Conservation (phyloP, 2,888 invertebrate species). For the Xanthia togata region DNA sequence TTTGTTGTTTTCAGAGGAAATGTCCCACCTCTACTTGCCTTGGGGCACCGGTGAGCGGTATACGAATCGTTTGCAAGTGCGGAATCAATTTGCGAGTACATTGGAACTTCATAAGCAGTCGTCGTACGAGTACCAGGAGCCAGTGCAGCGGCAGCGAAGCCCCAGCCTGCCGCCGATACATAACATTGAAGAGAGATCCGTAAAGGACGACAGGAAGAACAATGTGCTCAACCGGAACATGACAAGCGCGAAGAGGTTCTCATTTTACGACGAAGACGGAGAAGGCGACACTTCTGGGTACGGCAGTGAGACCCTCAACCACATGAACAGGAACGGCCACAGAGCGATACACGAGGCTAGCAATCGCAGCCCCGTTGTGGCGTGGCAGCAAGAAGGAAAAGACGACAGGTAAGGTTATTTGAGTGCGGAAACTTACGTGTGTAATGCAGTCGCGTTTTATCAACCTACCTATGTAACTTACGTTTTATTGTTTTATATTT, state of each 20-base stretch:
- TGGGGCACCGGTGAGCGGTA: conserved; percentile 92
- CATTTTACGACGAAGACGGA: conserved; percentile 89
- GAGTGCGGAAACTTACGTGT: conserved; percentile 35
- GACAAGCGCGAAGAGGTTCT: conserved; percentile 85
- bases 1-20: conserved; percentile 92
- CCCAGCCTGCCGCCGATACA: conserved; percentile 93
- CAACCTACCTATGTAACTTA: conserved; percentile 24
- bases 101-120: conserved; percentile 86
- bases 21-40: conserved; percentile 94
- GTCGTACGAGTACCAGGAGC: conserved; percentile 85
- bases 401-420: conserved; percentile 78
- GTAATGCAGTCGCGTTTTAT: conserved; percentile 38
- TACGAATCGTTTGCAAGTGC: conserved; percentile 83
- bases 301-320: conserved; percentile 94
- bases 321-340: conserved; percentile 82
- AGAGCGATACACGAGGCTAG: conserved; percentile 72
- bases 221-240: conserved; percentile 82
- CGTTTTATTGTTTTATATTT: conserved; percentile 43
- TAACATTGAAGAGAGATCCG: conserved; percentile 78
- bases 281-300: conserved; percentile 96
- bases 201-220: conserved; percentile 80
- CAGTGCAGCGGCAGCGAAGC: conserved; percentile 89
- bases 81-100: conserved; percentile 88
- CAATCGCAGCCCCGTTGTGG: conserved; percentile 80
- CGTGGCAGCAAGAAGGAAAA: conserved; percentile 86